Evolutionary conservation across 1,140 invertebrate genomes (phyloP).

Genomic region (Drosophila yakuba): DNA sequence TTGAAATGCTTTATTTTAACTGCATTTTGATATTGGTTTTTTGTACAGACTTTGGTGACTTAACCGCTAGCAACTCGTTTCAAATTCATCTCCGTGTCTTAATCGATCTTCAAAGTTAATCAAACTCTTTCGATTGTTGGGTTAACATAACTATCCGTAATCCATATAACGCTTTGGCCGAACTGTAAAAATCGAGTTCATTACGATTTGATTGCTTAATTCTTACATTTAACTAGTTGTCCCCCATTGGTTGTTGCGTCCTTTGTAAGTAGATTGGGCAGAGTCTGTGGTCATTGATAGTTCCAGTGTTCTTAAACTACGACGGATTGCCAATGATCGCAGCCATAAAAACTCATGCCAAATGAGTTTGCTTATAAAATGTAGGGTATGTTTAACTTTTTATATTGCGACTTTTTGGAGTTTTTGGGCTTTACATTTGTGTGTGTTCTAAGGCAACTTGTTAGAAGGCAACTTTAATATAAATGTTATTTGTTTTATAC

Average conservation of each 20-base stretch:
- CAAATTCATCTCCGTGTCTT: constrained; percentile 7
- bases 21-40: constrained; percentile 49
- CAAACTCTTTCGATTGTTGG: constrained; percentile 13
- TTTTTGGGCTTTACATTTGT: constrained; percentile 40
- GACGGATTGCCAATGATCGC: constrained; percentile 34
- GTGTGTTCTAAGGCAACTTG: constrained; percentile 74
- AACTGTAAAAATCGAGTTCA: constrained; percentile 35
- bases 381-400: constrained; percentile 39
- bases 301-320: constrained; percentile 36
- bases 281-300: constrained; percentile 17
- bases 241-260: constrained; percentile 18
- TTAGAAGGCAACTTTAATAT: constrained; percentile 80
- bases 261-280: constrained; percentile 26
- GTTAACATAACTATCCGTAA: constrained; percentile 16
- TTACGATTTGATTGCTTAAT: constrained; percentile 55
- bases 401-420: constrained; percentile 20
- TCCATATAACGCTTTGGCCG: constrained; percentile 47
- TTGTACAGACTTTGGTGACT: constrained; percentile 77
- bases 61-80: constrained; percentile 55
- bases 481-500: constrained; percentile 60
- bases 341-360: constrained; percentile 38
- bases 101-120: constrained; percentile 22
- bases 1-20: constrained; percentile 73
- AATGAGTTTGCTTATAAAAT: constrained; percentile 38
- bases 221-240: constrained; percentile 54